Percentiles rank a stretch among this genome's conserved stretches.
Evolutionary conservation across 2,113 vertebrate species (phyloP).

Genomic region (Macquaria australasica): DNA sequence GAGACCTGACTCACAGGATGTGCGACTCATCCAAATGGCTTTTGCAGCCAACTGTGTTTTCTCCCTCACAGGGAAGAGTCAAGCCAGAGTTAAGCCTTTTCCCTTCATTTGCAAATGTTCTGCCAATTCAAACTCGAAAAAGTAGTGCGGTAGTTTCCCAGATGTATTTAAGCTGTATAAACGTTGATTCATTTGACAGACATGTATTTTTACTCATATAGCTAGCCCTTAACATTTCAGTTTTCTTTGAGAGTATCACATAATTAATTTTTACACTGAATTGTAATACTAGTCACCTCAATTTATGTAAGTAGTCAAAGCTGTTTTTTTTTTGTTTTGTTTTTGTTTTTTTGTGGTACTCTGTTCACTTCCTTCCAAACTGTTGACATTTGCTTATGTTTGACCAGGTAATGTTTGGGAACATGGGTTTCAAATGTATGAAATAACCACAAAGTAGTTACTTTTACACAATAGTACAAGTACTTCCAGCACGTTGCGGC

Average conservation of each 20-base stretch:
- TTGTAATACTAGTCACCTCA: no score
- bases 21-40: not conserved
- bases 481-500: not conserved
- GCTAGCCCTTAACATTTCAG: not conserved
- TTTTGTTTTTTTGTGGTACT: not conserved
- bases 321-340: not conserved
- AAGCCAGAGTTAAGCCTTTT: not conserved
- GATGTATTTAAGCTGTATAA: not conserved
- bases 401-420: not conserved
- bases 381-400: not conserved
- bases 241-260: not conserved
- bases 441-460: not conserved
- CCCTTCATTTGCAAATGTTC: not conserved
- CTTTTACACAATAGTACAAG: not conserved
- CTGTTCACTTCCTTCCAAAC: not conserved
- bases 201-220: not conserved
- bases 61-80: not conserved
- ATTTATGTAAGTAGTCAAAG: not conserved
- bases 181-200: not conserved
- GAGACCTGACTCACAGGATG: constrained; percentile 18
- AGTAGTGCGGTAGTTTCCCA: not conserved
- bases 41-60: not conserved
- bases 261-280: not conserved
- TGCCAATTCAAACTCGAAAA: not conserved
- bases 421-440: not conserved